Percentiles rank a stretch among this genome's conserved stretches.
These are phyloP conservation scores for Listronotus bonariensis DNA, from an alignment of 1,140 invertebrate species.

Conservation along the genomic window DNA sequence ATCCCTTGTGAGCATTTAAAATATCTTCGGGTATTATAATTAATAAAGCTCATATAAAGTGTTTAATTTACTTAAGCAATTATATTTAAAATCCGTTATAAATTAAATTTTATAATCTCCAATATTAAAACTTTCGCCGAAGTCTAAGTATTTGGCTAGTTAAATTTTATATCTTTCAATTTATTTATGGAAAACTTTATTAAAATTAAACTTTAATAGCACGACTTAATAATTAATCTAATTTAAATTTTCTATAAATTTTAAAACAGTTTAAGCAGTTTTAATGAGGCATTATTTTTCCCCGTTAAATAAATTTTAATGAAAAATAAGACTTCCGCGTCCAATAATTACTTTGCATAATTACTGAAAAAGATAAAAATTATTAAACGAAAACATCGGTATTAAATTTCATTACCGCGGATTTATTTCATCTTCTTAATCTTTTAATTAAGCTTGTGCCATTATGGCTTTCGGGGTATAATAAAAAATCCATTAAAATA, in stretches of 20 bases:
- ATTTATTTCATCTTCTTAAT: background rate
- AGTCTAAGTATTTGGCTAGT: no score
- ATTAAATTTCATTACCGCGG: conserved; percentile 18
- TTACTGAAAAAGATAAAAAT: conserved; percentile 7
- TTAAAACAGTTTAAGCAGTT: no score
- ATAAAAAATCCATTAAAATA: conserved; percentile 16
- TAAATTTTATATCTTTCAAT: no score
- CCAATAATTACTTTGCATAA: conserved; percentile 16
- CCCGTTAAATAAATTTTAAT: conserved; percentile 10
- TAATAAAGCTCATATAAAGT: no score
- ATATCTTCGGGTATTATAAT: no score
- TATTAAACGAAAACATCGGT: conserved; percentile 12
- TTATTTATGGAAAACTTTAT: no score
- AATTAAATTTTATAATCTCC: no score
- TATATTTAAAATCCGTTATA: background rate
- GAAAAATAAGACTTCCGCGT: conserved; percentile 7
- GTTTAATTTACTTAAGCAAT: background rate
- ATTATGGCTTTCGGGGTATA: conserved; percentile 9
- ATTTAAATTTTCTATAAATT: no score
- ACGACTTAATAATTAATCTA: no score
- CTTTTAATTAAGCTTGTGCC: conserved; percentile 10
- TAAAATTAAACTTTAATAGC: no score
- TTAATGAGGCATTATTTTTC: conserved; percentile 5
- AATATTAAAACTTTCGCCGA: no score
- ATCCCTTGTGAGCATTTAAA: no score